Conservation (phyloP, 1,140 invertebrate genomes). For the Aphelinus atriplicis region DNA sequence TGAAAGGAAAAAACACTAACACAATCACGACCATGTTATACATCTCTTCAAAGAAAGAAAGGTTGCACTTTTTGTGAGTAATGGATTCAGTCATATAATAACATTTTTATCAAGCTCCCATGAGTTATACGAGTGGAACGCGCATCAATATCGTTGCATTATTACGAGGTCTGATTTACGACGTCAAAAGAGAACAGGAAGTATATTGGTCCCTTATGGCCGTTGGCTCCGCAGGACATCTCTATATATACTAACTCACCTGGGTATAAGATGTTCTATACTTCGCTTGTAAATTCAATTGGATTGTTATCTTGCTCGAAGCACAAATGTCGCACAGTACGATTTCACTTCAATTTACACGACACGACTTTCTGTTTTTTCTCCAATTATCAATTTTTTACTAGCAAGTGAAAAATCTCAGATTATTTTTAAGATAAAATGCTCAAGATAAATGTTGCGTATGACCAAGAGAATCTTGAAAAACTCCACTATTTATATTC, state of each 20-base stretch:
- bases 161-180: slow-evolving; percentile 25
- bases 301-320: slow-evolving; percentile 2
- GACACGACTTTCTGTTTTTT: neutral
- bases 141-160: slow-evolving; percentile 10
- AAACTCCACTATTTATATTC: too few relatives aligned
- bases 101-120: too few relatives aligned
- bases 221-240: neutral
- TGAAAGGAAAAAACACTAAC: neutral
- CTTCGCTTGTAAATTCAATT: slow-evolving; percentile 5
- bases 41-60: too few relatives aligned
- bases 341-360: slow-evolving; percentile 15
- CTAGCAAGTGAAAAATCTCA: too few relatives aligned
- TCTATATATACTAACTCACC: too few relatives aligned
- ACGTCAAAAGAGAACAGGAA: neutral
- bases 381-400: neutral
- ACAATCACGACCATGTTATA: neutral
- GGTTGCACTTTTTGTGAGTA: too few relatives aligned
- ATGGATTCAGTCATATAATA: too few relatives aligned
- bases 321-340: neutral
- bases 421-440: too few relatives aligned
- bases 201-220: neutral
- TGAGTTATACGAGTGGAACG: neutral
- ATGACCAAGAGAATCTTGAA: too few relatives aligned
- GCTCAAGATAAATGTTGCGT: too few relatives aligned
- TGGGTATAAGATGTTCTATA: neutral